These are phyloP conservation scores for Agapornis canus DNA, from an alignment of 2,797 vertebrate genomes.

Conservation along the genomic window DNA sequence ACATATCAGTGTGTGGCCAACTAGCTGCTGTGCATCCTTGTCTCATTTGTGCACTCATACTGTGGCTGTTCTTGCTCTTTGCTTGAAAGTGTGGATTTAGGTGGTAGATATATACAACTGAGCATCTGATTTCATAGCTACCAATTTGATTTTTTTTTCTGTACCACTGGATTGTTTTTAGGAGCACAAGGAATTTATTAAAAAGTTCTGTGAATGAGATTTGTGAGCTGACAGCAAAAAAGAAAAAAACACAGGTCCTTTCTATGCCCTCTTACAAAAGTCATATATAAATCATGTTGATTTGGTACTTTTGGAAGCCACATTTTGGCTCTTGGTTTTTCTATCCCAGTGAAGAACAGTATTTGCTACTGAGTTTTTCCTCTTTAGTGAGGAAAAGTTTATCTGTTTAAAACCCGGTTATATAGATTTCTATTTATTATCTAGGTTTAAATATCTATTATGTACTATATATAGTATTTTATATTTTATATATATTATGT, in stretches of 20 bases:
- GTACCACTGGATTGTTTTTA: neutral
- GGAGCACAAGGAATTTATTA: neutral
- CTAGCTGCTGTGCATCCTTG: neutral
- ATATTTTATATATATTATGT: neutral
- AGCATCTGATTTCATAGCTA: neutral
- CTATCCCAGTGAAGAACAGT: neutral
- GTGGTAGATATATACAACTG: neutral
- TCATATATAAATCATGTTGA: neutral
- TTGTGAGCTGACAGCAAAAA: neutral
- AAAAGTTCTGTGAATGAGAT: neutral
- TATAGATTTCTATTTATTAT: neutral
- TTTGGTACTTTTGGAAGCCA: neutral
- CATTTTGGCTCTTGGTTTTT: neutral
- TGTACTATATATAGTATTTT: neutral
- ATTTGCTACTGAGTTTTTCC: neutral
- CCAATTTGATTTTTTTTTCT: neutral
- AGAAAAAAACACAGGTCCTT: neutral
- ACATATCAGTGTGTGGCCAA: accelerated
- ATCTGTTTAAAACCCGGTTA: neutral
- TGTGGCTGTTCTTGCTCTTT: neutral
- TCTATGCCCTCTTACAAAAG: neutral
- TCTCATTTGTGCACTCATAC: neutral
- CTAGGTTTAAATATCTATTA: neutral
- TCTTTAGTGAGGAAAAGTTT: neutral
- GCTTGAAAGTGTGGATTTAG: neutral